Evolutionary conservation across 2,113 vertebrate genomes (phyloP), one percentile per base, ranked within the genome.

Genomic region (Nestor notabilis): DNA sequence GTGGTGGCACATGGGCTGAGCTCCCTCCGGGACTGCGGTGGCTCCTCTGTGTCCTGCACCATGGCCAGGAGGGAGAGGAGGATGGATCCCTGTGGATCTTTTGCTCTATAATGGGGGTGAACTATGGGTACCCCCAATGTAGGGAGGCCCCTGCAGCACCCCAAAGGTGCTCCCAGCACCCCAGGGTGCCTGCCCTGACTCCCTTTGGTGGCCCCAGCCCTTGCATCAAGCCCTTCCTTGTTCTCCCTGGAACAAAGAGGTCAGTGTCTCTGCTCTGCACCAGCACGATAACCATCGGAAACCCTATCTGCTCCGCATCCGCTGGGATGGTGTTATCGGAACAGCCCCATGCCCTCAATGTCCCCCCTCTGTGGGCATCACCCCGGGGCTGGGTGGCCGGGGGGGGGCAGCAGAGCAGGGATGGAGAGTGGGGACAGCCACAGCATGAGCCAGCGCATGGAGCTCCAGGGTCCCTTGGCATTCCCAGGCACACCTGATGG

Each of bases 221-320:
- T 25, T 3, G 24, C 11, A 82, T 74, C 60, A 93, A 95, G 85
- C 93, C 53, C 21, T 76, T 76, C 97, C 97, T 95, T 97, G 94
- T 98, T 97, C 94, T 95, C 86, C 93, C 93, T 77, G 43, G 83
- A 97, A 98, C 98, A 98, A 98, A 98, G 98, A 96, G 98, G 98
- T 97, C 96, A 96, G 96, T 98, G 98, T 98, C 75, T 97, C 3
- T 0, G 43, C 64, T 80, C 84, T 37, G 19, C 65, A 63, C 33
- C 18, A 1, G 58, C 46, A 49, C 0, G 98, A 98, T 98, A 98
- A 97, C 98, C 98, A 98, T 98, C 97, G 6, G 98, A 98, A 98
- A 98, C 97, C 85, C 96, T 68, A 97, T 90, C 98, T 93, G 93
- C 49, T 25, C 85, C 4, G 78, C 97, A 97, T 97, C 98, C 97